phyloP scores from a whole-genome alignment of 2,888 invertebrate species.

The Sisyra nigra region DNA sequence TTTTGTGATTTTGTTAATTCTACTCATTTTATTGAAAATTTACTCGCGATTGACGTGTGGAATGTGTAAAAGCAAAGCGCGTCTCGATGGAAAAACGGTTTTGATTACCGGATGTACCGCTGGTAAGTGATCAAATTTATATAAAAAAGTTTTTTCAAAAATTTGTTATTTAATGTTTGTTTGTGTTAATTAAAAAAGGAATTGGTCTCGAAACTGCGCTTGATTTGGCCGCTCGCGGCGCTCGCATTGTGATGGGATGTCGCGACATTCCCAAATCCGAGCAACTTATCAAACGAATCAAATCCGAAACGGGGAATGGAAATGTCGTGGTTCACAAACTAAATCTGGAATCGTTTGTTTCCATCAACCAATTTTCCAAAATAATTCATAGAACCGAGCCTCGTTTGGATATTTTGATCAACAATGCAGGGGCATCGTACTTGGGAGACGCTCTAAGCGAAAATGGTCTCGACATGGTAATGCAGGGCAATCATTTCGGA shows the following conservation, averaged over 20 bases:
- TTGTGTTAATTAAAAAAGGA: slow-evolving; percentile 11
- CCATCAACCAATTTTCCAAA: slow-evolving; percentile 37
- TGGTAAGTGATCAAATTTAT: background rate
- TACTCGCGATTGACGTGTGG: too few species aligned
- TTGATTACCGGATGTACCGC: background rate
- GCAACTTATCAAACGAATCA: slow-evolving; percentile 49
- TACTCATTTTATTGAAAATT: background rate
- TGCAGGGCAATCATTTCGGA: slow-evolving; percentile 49
- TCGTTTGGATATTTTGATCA: slow-evolving; percentile 37
- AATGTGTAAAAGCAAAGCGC: too few species aligned
- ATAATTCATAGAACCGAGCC: slow-evolving; percentile 30
- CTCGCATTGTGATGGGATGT: slow-evolving; percentile 67
- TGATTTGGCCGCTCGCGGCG: slow-evolving; percentile 54
- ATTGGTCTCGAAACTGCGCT: slow-evolving; percentile 61
- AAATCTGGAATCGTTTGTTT: slow-evolving; percentile 31
- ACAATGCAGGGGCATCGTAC: slow-evolving; percentile 39
- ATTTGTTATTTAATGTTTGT: background rate
- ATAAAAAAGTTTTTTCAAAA: background rate
- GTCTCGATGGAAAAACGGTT: background rate
- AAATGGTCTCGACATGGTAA: slow-evolving; percentile 40
- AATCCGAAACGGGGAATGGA: slow-evolving; percentile 43
- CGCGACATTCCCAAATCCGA: slow-evolving; percentile 54
- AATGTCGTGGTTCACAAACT: slow-evolving; percentile 40
- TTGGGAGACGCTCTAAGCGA: slow-evolving; percentile 28
- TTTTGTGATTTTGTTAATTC: too few species aligned